Conservation (phyloP, 2,888 invertebrate species). For the Netelia inedita region DNA sequence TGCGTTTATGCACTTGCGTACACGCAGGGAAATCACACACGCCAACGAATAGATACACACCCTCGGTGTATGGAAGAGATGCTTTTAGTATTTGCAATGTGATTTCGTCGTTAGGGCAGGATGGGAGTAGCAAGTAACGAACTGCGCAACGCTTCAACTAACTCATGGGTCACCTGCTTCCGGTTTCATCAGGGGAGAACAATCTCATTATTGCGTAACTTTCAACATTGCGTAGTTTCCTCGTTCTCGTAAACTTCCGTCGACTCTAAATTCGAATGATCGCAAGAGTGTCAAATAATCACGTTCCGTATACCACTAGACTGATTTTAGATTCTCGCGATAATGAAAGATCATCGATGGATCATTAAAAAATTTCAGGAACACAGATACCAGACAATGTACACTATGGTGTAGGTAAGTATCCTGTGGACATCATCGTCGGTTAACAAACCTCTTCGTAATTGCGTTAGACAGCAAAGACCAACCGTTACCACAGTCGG, state of each 20-base stretch:
- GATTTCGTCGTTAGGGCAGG: slow-evolving; percentile 24
- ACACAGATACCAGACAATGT: background rate
- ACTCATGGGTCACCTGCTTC: slow-evolving; percentile 22
- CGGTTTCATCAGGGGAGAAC: slow-evolving; percentile 14
- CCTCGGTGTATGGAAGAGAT: background rate
- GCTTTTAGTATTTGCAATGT: slow-evolving; percentile 39
- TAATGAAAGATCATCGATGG: background rate
- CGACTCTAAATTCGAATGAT: too few relatives aligned
- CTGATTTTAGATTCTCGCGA: too few relatives aligned
- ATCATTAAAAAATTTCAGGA: background rate
- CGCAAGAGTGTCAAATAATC: background rate
- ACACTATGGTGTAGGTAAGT: background rate
- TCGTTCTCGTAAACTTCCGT: too few relatives aligned
- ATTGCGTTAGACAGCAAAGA: slow-evolving; percentile 80
- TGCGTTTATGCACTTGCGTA: slow-evolving; percentile 39
- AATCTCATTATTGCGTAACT: background rate
- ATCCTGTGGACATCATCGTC: slow-evolving; percentile 70
- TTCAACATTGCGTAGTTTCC: background rate
- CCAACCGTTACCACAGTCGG: slow-evolving; percentile 72
- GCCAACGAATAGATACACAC: background rate
- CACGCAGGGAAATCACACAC: slow-evolving; percentile 42
- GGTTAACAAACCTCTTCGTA: slow-evolving; percentile 79
- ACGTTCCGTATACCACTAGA: too few relatives aligned
- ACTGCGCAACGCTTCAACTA: background rate
- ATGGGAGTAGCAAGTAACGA: slow-evolving; percentile 20